Evolutionary conservation across 2,797 vertebrate genomes (phyloP), one percentile per base, ranked within the genome.

Genomic region (Phataginus tetradactyla): DNA sequence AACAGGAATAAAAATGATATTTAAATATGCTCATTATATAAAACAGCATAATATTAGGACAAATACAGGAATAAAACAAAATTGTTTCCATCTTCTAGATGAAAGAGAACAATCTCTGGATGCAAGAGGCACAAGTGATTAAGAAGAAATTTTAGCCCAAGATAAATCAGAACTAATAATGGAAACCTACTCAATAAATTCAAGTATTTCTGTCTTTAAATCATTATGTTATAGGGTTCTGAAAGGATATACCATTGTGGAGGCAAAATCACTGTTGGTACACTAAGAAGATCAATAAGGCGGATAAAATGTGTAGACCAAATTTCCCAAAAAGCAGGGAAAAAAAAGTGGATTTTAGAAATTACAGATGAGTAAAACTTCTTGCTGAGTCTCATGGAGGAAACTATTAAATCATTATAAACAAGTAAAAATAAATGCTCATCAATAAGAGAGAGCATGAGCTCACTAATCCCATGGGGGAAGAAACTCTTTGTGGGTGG

Each of bases 401-500:
- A 85, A 93, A 75, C 57, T 75, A 77, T n/a, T 85, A 74, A 84
- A 68, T 59, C 59, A 83, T 83, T 86, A 91, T 59, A 79, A 87
- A 94, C 25, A 89, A 39, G 49, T 89, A 27, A 39, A 90, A 92
- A 89, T 69, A 83, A 91, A 88, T 49, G n/a, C 13, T 86, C 32
- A 91, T 71, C 34, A 86, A 20, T 57, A 89, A 91, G 14, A 34
- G 18, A 89, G 71, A 45, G 45, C 6, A 20, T 23, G 12, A 17
- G 6, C 61, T 39, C 5, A 81, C 1, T 37, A 85, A 89, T 42
- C 32, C 75, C 21, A 23, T 10, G 1, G 21, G 32, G 23, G 9
- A 59, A 59, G 8, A 45, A 45, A 11, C 20, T 90, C 32, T 94
- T 78, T 89, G 51, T 32, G 86, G 8, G 4, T 32, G 84, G 8